Conservation (phyloP, 2,113 vertebrate genomes). For the Apus apus region DNA sequence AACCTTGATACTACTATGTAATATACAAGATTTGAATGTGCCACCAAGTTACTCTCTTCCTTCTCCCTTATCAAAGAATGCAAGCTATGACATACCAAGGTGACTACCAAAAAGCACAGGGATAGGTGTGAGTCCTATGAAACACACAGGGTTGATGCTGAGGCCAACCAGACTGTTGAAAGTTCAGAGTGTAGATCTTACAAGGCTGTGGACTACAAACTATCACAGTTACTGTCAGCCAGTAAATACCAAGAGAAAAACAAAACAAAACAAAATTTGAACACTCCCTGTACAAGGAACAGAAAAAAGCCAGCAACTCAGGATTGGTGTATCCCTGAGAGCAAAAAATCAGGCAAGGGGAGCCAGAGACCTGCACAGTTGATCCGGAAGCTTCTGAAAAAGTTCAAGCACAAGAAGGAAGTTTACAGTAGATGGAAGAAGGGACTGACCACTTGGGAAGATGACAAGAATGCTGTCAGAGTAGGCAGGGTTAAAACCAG, state of each 20-base stretch:
- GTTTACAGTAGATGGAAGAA: too few relatives aligned
- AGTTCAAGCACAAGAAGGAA: too few relatives aligned
- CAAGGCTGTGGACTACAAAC: not conserved
- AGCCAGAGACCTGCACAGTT: too few relatives aligned
- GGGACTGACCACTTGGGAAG: too few relatives aligned
- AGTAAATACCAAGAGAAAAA: not conserved
- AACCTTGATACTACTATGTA: not conserved
- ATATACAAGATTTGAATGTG: not conserved
- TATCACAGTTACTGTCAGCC: not conserved
- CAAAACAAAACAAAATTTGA: not conserved
- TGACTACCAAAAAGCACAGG: not conserved
- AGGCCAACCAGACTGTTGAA: accelerated
- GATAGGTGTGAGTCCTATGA: not conserved
- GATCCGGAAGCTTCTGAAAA: too few relatives aligned
- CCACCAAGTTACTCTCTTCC: not conserved
- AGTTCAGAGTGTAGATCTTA: not conserved
- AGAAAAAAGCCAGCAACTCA: not conserved
- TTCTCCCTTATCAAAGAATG: not conserved
- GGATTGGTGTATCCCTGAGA: too few relatives aligned
- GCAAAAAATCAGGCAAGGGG: too few relatives aligned
- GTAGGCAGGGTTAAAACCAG: too few relatives aligned
- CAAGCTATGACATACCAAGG: not conserved
- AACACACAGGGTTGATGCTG: not conserved
- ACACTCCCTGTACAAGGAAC: not conserved
- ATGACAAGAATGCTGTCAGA: too few relatives aligned